A percentile compares a stretch with the other conserved stretches of the same genome.
Conservation (phyloP, 2,797 vertebrate species). For the Danio kyathit region DNA sequence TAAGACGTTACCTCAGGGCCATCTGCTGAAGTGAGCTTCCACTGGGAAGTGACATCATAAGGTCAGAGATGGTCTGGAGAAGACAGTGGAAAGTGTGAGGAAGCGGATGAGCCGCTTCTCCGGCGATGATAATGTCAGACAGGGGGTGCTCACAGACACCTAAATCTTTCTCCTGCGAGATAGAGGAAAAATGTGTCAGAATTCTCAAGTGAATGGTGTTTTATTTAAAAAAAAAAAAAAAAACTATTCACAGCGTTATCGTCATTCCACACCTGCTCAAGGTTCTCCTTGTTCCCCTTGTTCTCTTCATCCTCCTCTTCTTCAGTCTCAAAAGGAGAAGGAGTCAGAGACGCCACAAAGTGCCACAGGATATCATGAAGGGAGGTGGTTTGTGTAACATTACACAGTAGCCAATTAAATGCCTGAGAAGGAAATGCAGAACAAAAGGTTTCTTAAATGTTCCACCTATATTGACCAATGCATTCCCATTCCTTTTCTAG, state of each 20-base stretch:
- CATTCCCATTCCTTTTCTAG: neutral
- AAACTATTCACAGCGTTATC: neutral
- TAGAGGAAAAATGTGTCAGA: neutral
- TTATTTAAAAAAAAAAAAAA: too few species aligned
- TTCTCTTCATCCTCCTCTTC: constrained; percentile 98
- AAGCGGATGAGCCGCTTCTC: constrained; percentile 96
- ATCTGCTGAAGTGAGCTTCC: constrained; percentile 98
- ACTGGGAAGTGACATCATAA: constrained; percentile 99
- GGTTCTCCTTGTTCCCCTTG: constrained; percentile 93
- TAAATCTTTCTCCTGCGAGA: constrained; percentile 90
- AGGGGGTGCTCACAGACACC: constrained; percentile 97
- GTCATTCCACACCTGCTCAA: constrained; percentile 85
- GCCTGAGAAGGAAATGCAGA: constrained; percentile 78
- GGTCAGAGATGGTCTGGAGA: constrained; percentile 98
- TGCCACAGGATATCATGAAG: constrained; percentile 99
- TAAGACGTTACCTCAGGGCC: constrained; percentile 88
- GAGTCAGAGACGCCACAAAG: constrained; percentile 97
- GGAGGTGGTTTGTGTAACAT: constrained; percentile 98
- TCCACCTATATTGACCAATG: neutral
- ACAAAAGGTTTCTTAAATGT: neutral
- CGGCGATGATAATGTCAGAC: constrained; percentile 97
- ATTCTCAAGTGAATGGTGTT: neutral
- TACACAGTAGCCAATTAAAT: constrained; percentile 99
- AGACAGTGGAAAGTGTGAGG: constrained; percentile 98
- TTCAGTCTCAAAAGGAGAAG: constrained; percentile 92